These are phyloP conservation scores for Philhelius pedissequus DNA, from an alignment of 2,888 invertebrate genomes.

Conservation along the genomic window DNA sequence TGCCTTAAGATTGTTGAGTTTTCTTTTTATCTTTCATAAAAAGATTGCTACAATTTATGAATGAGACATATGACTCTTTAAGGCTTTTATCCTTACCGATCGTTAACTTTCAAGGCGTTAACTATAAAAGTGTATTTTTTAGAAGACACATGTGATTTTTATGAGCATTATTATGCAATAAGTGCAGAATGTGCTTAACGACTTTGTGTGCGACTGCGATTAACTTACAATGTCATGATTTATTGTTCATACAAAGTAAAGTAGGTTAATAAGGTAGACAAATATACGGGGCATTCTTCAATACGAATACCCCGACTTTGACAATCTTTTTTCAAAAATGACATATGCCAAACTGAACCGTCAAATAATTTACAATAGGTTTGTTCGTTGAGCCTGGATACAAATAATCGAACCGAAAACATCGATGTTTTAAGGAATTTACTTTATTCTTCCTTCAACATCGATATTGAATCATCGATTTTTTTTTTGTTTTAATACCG, in stretches of 20 bases:
- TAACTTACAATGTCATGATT: background rate
- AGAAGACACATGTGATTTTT: background rate
- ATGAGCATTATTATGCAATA: background rate
- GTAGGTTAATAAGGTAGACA: background rate
- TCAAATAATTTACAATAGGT: too few species aligned
- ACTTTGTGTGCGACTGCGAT: background rate
- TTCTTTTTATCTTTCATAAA: background rate
- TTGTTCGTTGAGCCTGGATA: too few species aligned
- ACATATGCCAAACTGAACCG: too few species aligned
- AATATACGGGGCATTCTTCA: too few species aligned
- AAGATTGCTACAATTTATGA: background rate
- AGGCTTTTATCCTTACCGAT: background rate
- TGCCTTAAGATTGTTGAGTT: slow-evolving; percentile 6
- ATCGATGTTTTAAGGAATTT: too few species aligned
- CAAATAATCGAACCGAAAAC: too few species aligned
- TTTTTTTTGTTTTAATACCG: too few species aligned
- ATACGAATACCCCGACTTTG: too few species aligned
- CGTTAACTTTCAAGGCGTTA: background rate
- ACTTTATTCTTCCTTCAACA: too few species aligned
- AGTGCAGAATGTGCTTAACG: background rate
- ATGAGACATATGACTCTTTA: background rate
- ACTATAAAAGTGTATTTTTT: background rate
- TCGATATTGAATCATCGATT: too few species aligned
- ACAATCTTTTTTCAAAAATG: too few species aligned
- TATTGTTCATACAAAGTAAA: background rate